These are phyloP conservation scores for Heliconius hortense DNA, from an alignment of 2,888 invertebrate genomes.

Conservation along the genomic window DNA sequence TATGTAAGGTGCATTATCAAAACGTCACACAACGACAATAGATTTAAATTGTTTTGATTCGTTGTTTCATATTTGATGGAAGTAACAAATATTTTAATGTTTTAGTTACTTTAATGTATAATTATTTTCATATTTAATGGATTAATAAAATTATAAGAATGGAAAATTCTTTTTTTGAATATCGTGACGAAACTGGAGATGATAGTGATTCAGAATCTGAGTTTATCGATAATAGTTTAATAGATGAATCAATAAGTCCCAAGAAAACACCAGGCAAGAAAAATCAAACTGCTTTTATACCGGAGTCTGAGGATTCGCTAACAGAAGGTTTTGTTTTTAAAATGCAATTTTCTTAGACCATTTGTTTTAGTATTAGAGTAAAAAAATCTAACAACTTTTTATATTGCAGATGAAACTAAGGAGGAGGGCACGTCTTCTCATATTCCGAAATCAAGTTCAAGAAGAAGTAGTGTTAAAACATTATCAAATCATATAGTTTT, in stretches of 20 bases:
- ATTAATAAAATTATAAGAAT: constrained; percentile 46
- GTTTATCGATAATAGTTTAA: constrained; percentile 66
- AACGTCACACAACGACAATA: constrained; percentile 32
- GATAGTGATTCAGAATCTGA: constrained; percentile 64
- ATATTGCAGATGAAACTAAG: constrained; percentile 52
- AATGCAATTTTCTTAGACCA: not conserved
- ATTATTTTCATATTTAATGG: constrained; percentile 7
- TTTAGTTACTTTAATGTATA: constrained; percentile 25
- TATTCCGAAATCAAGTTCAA: constrained; percentile 46
- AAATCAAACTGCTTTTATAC: constrained; percentile 66
- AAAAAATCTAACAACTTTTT: not conserved
- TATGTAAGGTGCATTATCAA: constrained; percentile 16
- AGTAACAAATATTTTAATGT: not conserved
- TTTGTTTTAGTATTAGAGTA: not conserved
- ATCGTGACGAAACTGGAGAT: constrained; percentile 59
- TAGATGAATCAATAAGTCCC: constrained; percentile 52
- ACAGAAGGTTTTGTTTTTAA: constrained; percentile 54
- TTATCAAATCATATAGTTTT: constrained; percentile 48
- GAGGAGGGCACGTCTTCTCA: constrained; percentile 43
- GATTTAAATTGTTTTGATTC: constrained; percentile 31
- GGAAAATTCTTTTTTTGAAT: constrained; percentile 74
- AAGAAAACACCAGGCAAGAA: constrained; percentile 56
- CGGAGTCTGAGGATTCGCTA: constrained; percentile 69
- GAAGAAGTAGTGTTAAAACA: constrained; percentile 50
- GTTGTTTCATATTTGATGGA: constrained; percentile 12